Base-by-base conservation (phyloP, 2,888 invertebrate species). In the Polyploca ridens region DNA sequence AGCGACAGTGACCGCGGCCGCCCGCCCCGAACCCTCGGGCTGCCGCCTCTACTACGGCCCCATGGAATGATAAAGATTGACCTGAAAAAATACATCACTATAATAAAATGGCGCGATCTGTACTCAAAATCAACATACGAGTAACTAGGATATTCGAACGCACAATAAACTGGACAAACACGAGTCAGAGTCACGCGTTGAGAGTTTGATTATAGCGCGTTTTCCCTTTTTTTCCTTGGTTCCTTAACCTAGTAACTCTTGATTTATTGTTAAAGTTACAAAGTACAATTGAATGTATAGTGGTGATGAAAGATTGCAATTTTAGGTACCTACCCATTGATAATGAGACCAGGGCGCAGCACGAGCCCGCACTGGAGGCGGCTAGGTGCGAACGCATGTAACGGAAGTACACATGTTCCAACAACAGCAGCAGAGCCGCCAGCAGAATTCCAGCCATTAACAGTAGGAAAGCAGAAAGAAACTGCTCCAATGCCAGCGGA, bases 361-460 rank as follows among this genome's bases (percentile, higher is more conserved):
- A 99, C 57, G 98, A 98, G 67, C 98, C 98, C 66, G 97, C 96
- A 86, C 98, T 98, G 73, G 98, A 97, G 86, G 97, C 97, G 69
- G 98, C 97, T 75, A 98, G 94, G 79, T 97, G 97, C 77, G 97
- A 96, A 64, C 98, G 95, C 77, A 98, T 96, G 90, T 99, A 99
- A 83, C 97, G 97, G 93, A 99, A 99, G 93, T 99, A 99, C 68
- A 99, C 95, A 90, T 99, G 98, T 91, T 99, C 99, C 67, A 99
- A 93, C 62, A 98, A 95, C 69, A 99, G 95, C 64, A 99, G 95
- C 35, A 98, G 90, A 0, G 98, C 97, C 0, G 99, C 98, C 73
- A 99, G 94, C 69, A 99, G 94, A 78, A 99, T 98, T 58, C 99
- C 99, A 67, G 98, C 98, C 96, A 98, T 98, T 64, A 99, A 95